Conservation (phyloP, 2,888 invertebrate genomes). For the Trachelus tabidus region DNA sequence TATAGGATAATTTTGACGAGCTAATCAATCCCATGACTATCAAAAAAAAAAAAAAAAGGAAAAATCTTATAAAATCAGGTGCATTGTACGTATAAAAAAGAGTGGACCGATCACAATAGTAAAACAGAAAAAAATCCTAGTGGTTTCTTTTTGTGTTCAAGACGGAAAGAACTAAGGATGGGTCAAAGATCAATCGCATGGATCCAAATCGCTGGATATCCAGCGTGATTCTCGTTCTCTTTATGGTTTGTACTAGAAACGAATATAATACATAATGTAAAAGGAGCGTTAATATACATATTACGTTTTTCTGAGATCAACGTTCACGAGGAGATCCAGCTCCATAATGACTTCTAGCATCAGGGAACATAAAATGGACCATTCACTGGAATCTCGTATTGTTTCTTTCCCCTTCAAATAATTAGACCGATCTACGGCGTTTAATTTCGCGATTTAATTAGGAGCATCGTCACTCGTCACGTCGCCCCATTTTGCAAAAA, state of each 20-base stretch:
- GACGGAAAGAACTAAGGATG: background rate
- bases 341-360: background rate
- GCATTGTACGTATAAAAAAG: background rate
- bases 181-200: background rate
- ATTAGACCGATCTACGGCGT: background rate
- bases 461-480: slow-evolving; percentile 17
- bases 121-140: background rate
- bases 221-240: background rate
- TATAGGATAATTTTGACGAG: background rate
- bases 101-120: background rate
- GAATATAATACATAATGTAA: background rate
- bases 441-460: background rate
- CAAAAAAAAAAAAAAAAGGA: background rate
- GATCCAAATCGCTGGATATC: background rate
- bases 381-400: background rate
- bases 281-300: background rate
- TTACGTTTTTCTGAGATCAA: background rate
- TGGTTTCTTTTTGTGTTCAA: background rate
- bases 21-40: background rate
- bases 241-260: background rate
- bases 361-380: background rate
- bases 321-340: background rate
- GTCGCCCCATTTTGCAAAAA: slow-evolving; percentile 23
- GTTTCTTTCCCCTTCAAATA: background rate
- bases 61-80: background rate